Base-by-base conservation (phyloP, 2,113 vertebrate species). In the Ailuropoda melanoleuca region DNA sequence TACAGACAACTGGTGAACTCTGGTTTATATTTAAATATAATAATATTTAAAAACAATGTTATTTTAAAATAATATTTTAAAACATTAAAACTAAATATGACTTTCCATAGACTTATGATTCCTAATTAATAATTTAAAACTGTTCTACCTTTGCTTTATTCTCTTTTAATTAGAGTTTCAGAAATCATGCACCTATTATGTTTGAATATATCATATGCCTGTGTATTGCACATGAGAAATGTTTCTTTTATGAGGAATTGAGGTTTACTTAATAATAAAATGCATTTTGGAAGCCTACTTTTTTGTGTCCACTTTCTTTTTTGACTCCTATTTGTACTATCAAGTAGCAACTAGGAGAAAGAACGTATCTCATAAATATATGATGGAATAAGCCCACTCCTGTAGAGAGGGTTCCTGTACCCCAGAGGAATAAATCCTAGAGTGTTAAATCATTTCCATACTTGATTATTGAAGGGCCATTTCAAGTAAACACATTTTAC, bases 401-500 rank as follows among this genome's bases (percentile, higher is more conserved):
- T 26, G 3, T 19, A 62, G 12, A 87, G 17, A 75, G 24, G 11
- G 9, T 75, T 14, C 3, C 23, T 43, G 14, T 34, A 18, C 4
- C 4, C 43, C 80, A 37, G 23, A 90, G 24, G 39, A 93, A 29
- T 78, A 37, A 80, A 60, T 82, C 26, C 46, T 39, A 43, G 12
- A 43, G 12, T 12, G 29, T 19, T n/a, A 14, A 78, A 84, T 87
- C 11, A 46, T 86, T 90, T 92, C 77, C 37, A 34, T 53, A 81
- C 7, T 88, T 24, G 19, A 0, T 93, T 86, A 31, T 31, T 90
- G 50, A 70, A 29, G 34, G 39, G 56, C 3, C 24, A 46, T 88
- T 88, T 82, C 86, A 70, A 26, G 53, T 83, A 95, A 95, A 90
- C 6, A 34, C 6, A 87, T 89, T 55, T 86, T 86, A 84, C 80